Evolutionary conservation across 2,113 vertebrate genomes (phyloP).

Genomic region (Pseudonaja textilis): DNA sequence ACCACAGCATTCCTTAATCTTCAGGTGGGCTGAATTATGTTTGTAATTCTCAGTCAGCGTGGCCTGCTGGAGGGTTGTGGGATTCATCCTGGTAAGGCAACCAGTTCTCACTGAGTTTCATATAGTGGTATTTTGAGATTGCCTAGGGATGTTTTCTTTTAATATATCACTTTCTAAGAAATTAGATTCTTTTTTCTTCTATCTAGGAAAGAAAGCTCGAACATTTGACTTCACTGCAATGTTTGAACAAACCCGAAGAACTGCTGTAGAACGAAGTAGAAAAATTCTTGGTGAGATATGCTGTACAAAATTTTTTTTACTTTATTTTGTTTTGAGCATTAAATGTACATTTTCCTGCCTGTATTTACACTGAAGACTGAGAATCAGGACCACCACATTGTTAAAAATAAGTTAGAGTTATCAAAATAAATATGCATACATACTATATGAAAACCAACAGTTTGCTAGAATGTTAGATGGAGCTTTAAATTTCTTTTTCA

Average conservation of each 20-base stretch:
- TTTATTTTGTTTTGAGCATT: background rate
- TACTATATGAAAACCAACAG: background rate
- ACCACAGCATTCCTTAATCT: background rate
- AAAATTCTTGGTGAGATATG: slow-evolving; percentile 76
- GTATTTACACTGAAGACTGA: background rate
- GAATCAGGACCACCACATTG: background rate
- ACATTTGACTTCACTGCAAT: slow-evolving; percentile 95
- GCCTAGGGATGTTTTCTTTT: background rate
- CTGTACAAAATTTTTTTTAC: background rate
- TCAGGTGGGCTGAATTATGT: background rate
- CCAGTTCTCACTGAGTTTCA: background rate
- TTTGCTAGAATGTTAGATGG: background rate
- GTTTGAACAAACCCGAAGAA: slow-evolving; percentile 94
- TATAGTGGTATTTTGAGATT: background rate
- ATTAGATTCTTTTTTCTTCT: background rate
- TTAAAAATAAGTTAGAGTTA: background rate
- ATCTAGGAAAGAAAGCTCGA: slow-evolving; percentile 91
- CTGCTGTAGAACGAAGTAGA: slow-evolving; percentile 91
- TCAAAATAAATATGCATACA: background rate
- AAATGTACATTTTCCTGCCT: background rate
- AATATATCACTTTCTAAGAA: rapidly evolving
- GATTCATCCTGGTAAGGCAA: background rate
- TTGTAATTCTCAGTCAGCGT: background rate
- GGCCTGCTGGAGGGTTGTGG: background rate
- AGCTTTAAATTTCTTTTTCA: background rate